phyloP scores from a whole-genome alignment of 2,797 vertebrate genomes.

The Esox lucius region DNA sequence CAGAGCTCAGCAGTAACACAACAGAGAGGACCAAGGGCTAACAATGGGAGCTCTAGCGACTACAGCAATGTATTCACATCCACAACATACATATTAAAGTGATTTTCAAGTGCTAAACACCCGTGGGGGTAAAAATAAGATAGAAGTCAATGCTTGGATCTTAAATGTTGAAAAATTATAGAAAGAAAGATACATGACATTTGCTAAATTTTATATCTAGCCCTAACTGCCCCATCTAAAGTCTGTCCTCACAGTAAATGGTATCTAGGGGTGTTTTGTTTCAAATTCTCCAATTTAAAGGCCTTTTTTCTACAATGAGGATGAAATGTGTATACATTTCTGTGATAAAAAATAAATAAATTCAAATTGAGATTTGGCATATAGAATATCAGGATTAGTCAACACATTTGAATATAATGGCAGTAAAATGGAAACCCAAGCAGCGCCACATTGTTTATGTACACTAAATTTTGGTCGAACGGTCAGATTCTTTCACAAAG shows the following conservation, averaged over 20 bases:
- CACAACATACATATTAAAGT: slow-evolving; percentile 96
- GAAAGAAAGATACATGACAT: slow-evolving; percentile 75
- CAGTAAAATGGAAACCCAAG: slow-evolving; percentile 70
- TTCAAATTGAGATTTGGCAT: slow-evolving; percentile 22
- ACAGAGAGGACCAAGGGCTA: slow-evolving; percentile 94
- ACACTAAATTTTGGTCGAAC: slow-evolving; percentile 44
- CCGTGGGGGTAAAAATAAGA: slow-evolving; percentile 76
- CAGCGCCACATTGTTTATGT: slow-evolving; percentile 70
- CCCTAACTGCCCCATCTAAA: slow-evolving; percentile 43
- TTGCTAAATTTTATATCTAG: slow-evolving; percentile 68
- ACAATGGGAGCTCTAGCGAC: slow-evolving; percentile 88
- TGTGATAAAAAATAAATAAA: slow-evolving; percentile 2
- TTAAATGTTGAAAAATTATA: slow-evolving; percentile 78
- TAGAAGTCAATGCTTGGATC: slow-evolving; percentile 80
- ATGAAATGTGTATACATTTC: slow-evolving; percentile 8
- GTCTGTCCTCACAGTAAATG: slow-evolving; percentile 11
- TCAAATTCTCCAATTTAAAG: slow-evolving; percentile 47
- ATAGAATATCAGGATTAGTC: slow-evolving; percentile 22
- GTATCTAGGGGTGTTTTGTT: slow-evolving; percentile 14
- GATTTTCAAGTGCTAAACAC: slow-evolving; percentile 95
- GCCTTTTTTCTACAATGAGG: slow-evolving; percentile 28
- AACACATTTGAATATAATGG: slow-evolving; percentile 38
- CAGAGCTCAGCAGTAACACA: slow-evolving; percentile 88
- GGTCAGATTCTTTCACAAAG: slow-evolving; percentile 73
- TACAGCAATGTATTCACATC: slow-evolving; percentile 96